Base-by-base conservation (phyloP, 2,797 vertebrate genomes). In the Hemitrygon akajei region DNA sequence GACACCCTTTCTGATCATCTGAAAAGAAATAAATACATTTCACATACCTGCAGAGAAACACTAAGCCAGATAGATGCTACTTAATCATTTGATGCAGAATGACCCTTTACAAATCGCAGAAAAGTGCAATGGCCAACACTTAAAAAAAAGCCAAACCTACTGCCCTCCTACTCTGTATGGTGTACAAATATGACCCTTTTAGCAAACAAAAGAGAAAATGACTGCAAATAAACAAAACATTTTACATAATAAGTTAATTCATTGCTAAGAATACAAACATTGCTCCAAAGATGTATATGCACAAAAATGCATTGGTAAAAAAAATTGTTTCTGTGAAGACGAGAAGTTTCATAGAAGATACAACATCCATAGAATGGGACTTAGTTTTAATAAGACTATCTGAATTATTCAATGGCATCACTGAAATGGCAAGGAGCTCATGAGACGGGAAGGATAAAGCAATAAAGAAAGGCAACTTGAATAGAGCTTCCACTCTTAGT, bases 1-100 rank as follows among this genome's bases (percentile, higher is more conserved):
- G 86, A 98, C 96, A 60, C 99, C 99, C 97, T 99, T 99, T 94
- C 99, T 98, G 96, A 99, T 99, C 99, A 99, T 99, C 99, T 99
- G 96, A 84, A 96, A 95, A 96, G 94, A 82, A 76, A 96, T 91
- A 93, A 87, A 95, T 80, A 95, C 93, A 37, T 69, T 89, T 89
- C n/a, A 89, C 63, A n/a, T 14, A 37, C 37, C 9, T 89, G 12
- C 63, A 66, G 58, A 89, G 34, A 37, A 66, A 34, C 34, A 37
- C 18, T 20, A 82, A 20, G 58, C 5, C 30, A 66, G n/a, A 30
- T 14, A 66, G n/a, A n/a, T 66, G 58, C 27, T 18, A 60, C 14
- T 87, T 63, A n/a, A 63, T 6, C 11, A 87, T 56, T n/a, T 58
- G 30, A 63, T 14, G 25, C 60, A 66, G 16, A 18, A 27, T 10